Conservation (phyloP, 2,797 vertebrate species). For the Siniperca undulata region DNA sequence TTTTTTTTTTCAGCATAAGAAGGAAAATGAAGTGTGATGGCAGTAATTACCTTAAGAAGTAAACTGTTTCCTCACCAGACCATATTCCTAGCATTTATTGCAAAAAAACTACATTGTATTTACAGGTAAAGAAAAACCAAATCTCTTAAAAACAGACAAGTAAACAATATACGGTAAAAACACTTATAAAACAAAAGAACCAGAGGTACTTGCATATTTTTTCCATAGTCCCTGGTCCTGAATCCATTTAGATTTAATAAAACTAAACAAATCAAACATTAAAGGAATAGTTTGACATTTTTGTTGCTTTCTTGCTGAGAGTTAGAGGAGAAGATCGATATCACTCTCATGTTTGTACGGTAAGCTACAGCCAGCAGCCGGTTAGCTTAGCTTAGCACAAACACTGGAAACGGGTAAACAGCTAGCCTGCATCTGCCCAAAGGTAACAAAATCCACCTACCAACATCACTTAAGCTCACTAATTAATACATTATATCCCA, state of each 20-base stretch:
- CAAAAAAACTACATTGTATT: slow-evolving; percentile 48
- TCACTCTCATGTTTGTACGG: background rate
- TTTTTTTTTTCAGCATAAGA: background rate
- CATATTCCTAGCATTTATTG: slow-evolving; percentile 69
- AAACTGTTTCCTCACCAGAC: background rate
- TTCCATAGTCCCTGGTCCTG: slow-evolving; percentile 19
- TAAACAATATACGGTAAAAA: slow-evolving; percentile 39
- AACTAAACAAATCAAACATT: slow-evolving; percentile 31
- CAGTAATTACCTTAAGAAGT: slow-evolving; percentile 11
- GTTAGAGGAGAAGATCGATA: background rate
- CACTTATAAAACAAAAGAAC: slow-evolving; percentile 43
- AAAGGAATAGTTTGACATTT: slow-evolving; percentile 8
- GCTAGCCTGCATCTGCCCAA: background rate
- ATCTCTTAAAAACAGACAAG: slow-evolving; percentile 19
- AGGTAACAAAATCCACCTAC: background rate
- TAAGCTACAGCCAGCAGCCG: background rate
- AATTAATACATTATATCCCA: background rate
- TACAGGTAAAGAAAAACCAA: slow-evolving; percentile 50
- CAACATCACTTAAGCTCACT: background rate
- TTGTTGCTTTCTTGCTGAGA: background rate
- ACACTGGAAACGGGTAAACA: background rate
- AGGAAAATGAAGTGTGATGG: slow-evolving; percentile 18
- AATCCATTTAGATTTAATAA: slow-evolving; percentile 42
- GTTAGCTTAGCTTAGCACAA: background rate
- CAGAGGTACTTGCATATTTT: slow-evolving; percentile 18